phyloP scores from a whole-genome alignment of 2,888 invertebrate genomes.

The Deilephila elpenor region DNA sequence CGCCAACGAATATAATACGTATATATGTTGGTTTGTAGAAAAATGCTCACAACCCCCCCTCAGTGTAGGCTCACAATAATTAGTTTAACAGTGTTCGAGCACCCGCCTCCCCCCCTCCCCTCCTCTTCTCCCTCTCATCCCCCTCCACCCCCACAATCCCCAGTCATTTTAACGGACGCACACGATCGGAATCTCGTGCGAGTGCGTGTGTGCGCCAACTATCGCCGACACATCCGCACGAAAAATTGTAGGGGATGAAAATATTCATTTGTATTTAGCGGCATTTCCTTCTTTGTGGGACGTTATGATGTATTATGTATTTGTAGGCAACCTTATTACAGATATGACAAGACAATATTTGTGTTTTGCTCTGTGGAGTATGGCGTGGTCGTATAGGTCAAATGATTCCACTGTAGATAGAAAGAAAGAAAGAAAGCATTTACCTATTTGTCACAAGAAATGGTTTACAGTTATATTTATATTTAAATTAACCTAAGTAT shows the following conservation, averaged over 20 bases:
- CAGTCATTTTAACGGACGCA: slow-evolving; percentile 29
- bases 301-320: slow-evolving; percentile 1
- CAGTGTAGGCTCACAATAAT: slow-evolving; percentile 58
- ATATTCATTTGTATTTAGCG: slow-evolving; percentile 57
- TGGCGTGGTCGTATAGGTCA: neutral
- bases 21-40: slow-evolving; percentile 59
- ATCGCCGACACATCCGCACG: slow-evolving; percentile 56
- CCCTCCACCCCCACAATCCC: slow-evolving; percentile 43
- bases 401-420: neutral
- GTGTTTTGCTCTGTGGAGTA: neutral
- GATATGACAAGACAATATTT: neutral
- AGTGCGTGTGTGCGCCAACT: slow-evolving; percentile 53
- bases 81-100: slow-evolving; percentile 73
- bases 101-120: slow-evolving; percentile 44
- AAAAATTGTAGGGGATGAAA: slow-evolving; percentile 53
- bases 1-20: slow-evolving; percentile 32
- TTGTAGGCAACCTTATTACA: neutral
- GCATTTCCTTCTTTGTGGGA: slow-evolving; percentile 15
- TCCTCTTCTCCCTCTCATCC: slow-evolving; percentile 41
- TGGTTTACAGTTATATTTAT: no score
- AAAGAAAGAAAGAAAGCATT: no score
- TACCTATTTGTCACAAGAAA: no score
- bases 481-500: no score
- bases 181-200: slow-evolving; percentile 21
- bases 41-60: slow-evolving; percentile 61